Percentiles rank a stretch among this genome's conserved stretches.
These are phyloP conservation scores for Musca vetustissima DNA, from an alignment of 1,140 invertebrate species.

Conservation along the genomic window DNA sequence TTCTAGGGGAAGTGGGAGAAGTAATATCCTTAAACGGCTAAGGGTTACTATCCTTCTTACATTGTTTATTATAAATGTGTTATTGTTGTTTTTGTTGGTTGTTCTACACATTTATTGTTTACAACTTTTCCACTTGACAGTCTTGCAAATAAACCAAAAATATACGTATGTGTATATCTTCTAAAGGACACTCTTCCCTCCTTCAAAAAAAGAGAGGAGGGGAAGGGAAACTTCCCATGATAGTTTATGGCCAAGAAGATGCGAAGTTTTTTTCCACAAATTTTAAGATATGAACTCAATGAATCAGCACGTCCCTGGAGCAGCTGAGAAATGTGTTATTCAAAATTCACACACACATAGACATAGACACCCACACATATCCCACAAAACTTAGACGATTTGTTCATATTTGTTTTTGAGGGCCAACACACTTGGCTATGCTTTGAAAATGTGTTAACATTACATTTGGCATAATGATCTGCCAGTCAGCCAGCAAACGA, in stretches of 20 bases:
- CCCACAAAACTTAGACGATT: neutral
- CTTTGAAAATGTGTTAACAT: constrained; percentile 14
- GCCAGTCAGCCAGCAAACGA: neutral
- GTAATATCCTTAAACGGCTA: neutral
- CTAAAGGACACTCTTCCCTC: neutral
- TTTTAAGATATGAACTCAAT: neutral
- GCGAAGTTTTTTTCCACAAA: too few relatives aligned
- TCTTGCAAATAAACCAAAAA: neutral
- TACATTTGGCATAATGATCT: constrained; percentile 7
- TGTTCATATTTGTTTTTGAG: neutral
- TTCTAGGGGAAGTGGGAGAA: too few relatives aligned
- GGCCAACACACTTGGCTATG: constrained; percentile 4
- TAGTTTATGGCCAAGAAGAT: too few relatives aligned
- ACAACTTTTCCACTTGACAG: constrained; percentile 23
- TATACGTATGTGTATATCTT: too few relatives aligned
- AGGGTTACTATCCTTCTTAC: neutral
- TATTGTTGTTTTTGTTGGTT: neutral
- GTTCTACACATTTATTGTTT: constrained; percentile 13
- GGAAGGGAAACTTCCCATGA: neutral
- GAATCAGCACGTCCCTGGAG: constrained; percentile 19
- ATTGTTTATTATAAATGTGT: neutral
- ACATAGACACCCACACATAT: too few relatives aligned
- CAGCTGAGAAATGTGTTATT: neutral
- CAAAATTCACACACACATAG: constrained; percentile 4
- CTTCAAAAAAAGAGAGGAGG: neutral